Evolutionary conservation across 2,888 invertebrate genomes (phyloP).

Genomic region (Cantharis flavilabris): DNA sequence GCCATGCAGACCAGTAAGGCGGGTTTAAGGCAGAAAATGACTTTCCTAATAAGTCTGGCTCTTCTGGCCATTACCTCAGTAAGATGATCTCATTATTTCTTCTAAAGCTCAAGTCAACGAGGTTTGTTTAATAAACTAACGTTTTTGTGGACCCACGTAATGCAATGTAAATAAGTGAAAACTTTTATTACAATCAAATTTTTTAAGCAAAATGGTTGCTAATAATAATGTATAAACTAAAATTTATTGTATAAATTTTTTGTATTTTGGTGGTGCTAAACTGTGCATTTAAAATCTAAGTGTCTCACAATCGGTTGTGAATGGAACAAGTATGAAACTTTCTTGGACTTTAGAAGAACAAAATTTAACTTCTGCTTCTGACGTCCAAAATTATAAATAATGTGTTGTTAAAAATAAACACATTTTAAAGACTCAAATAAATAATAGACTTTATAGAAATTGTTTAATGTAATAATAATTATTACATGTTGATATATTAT

Average conservation of each 20-base stretch:
- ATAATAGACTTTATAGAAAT: constrained; percentile 27
- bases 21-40: constrained; percentile 39
- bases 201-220: not conserved
- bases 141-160: constrained; percentile 29
- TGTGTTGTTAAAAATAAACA: constrained; percentile 9
- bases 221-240: constrained; percentile 18
- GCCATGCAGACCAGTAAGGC: constrained; percentile 80
- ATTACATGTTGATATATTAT: constrained; percentile 31
- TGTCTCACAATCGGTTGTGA: constrained; percentile 25
- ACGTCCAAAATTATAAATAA: constrained; percentile 26
- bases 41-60: constrained; percentile 42
- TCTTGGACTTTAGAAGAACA: not conserved
- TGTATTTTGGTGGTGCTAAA: constrained; percentile 31
- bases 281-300: constrained; percentile 8
- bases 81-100: constrained; percentile 48
- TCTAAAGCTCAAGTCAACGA: constrained; percentile 39
- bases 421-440: constrained; percentile 7
- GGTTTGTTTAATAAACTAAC: constrained; percentile 36
- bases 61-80: constrained; percentile 43
- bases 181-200: not conserved
- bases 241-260: constrained; percentile 8
- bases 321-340: constrained; percentile 4
- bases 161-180: constrained; percentile 26
- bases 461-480: constrained; percentile 27
- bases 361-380: constrained; percentile 1